These are phyloP conservation scores for Chloroceryle amazona DNA, from an alignment of 2,797 vertebrate species.

Conservation along the genomic window DNA sequence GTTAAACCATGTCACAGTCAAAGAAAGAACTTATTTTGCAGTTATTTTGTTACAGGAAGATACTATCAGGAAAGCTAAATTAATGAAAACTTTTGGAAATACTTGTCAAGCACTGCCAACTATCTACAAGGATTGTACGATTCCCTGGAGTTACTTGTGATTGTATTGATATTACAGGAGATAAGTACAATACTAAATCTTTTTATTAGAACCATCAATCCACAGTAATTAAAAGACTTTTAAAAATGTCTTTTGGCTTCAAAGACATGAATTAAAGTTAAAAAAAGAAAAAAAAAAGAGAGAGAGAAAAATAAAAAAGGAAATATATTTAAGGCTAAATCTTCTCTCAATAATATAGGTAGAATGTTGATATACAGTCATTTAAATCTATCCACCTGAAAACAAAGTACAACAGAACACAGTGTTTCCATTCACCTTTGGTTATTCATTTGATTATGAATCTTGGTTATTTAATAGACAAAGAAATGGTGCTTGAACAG, in stretches of 20 bases:
- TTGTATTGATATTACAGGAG: background rate
- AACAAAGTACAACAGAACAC: background rate
- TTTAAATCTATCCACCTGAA: background rate
- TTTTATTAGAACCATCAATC: background rate
- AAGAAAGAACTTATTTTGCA: fast-evolving
- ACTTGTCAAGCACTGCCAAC: background rate
- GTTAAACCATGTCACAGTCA: background rate
- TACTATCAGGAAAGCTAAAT: background rate
- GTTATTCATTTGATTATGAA: background rate
- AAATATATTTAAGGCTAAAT: background rate
- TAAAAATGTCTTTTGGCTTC: background rate
- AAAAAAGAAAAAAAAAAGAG: no score
- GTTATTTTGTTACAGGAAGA: background rate
- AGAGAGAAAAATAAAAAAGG: no score
- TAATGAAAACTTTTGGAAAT: background rate
- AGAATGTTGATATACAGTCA: background rate
- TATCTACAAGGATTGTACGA: background rate
- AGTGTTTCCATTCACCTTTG: background rate
- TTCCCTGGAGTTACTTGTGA: background rate
- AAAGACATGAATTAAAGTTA: background rate
- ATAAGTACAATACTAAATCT: background rate
- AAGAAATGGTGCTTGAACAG: background rate
- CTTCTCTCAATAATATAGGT: background rate
- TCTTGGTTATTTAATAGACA: background rate
- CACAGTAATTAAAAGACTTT: background rate